Evolutionary conservation across 2,113 vertebrate species (phyloP).

Genomic region (Psophia crepitans): DNA sequence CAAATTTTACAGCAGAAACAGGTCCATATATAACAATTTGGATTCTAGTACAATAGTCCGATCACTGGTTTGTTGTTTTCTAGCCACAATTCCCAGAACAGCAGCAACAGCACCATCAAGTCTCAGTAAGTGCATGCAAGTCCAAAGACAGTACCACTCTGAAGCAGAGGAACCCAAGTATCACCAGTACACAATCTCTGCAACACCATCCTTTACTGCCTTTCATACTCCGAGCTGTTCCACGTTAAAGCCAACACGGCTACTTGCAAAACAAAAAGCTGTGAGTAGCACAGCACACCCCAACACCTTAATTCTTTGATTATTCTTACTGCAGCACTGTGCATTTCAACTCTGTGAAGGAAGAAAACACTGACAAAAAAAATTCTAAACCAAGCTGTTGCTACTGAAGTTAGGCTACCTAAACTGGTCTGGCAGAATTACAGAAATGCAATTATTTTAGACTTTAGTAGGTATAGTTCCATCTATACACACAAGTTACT

Average conservation of each 20-base stretch:
- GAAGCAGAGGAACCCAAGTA: background rate
- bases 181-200: background rate
- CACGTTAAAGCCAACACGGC: background rate
- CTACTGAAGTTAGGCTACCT: background rate
- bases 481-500: rapidly evolving
- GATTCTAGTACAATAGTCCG: background rate
- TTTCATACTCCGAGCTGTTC: background rate
- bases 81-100: background rate
- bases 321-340: background rate
- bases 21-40: background rate
- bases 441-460: background rate
- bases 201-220: background rate
- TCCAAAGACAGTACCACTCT: too few species aligned
- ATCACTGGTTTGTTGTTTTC: background rate
- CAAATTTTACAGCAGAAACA: background rate
- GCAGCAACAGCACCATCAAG: background rate
- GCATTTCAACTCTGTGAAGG: background rate
- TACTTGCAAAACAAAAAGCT: background rate
- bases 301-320: too few species aligned
- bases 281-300: rapidly evolving
- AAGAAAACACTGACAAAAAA: background rate
- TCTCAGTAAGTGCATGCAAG: background rate
- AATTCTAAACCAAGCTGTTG: background rate
- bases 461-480: background rate
- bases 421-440: background rate